phyloP scores from a whole-genome alignment of 1,140 invertebrate genomes.

The Nebria ingens region DNA sequence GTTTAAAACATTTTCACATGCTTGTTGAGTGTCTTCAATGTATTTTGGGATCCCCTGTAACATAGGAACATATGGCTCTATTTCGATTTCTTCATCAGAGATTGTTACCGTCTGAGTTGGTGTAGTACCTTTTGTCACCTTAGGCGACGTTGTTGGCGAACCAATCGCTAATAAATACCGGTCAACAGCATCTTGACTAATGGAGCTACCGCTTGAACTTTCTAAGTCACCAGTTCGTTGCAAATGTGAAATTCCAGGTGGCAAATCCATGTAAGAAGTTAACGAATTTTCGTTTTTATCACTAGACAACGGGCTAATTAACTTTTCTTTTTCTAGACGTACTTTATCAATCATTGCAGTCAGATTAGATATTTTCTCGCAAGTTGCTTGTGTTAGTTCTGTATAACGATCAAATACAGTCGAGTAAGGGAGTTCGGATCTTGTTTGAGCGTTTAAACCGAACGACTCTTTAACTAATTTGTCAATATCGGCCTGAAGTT shows the following conservation, averaged over 20 bases:
- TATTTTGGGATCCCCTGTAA: constrained; percentile 11
- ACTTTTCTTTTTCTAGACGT: constrained; percentile 38
- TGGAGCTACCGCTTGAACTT: neutral
- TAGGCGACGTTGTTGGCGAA: neutral
- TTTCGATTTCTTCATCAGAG: neutral
- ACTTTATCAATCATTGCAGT: constrained; percentile 43
- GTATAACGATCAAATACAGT: constrained; percentile 24
- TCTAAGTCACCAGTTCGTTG: neutral
- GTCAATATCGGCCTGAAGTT: too few relatives aligned
- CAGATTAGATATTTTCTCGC: constrained; percentile 40
- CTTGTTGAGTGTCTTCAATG: neutral
- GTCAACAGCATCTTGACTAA: neutral
- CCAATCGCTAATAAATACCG: neutral
- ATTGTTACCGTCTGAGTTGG: neutral
- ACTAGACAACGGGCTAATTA: constrained; percentile 18
- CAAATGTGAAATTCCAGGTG: constrained; percentile 12
- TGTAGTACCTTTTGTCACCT: neutral
- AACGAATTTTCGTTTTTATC: constrained; percentile 16
- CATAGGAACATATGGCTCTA: neutral
- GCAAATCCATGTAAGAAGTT: constrained; percentile 25
- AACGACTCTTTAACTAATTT: too few relatives aligned
- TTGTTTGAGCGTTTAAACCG: too few relatives aligned
- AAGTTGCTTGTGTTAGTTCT: constrained; percentile 41
- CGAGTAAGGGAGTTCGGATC: neutral
- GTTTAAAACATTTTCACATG: too few relatives aligned